Evolutionary conservation across 2,113 vertebrate species (phyloP).

Genomic region (Megaptera novaeangliae): DNA sequence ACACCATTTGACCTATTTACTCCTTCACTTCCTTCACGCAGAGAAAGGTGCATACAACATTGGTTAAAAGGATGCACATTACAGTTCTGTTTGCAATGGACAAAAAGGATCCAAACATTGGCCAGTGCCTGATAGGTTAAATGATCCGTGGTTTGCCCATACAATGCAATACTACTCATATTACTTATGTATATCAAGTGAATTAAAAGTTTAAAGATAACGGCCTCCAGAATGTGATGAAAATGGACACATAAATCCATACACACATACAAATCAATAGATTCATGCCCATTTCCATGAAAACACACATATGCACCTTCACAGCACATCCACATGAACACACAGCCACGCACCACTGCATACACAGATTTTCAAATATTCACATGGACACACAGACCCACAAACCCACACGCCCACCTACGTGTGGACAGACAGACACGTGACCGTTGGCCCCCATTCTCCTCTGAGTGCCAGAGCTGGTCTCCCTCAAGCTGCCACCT

Average conservation of each 20-base stretch:
- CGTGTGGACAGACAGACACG: rapidly evolving
- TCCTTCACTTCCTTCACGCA: not conserved
- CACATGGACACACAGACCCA: rapidly evolving
- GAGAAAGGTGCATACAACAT: not conserved
- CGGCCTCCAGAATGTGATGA: too few species aligned
- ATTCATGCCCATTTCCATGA: rapidly evolving
- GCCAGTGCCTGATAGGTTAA: not conserved
- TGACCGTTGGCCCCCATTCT: rapidly evolving
- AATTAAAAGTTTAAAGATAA: not conserved
- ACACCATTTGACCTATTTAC: not conserved
- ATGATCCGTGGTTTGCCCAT: not conserved
- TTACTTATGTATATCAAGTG: not conserved
- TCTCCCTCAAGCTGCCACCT: not conserved
- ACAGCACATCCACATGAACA: not conserved
- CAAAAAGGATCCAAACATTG: not conserved
- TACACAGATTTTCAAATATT: rapidly evolving
- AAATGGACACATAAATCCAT: rapidly evolving
- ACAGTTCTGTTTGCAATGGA: not conserved
- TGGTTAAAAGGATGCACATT: not conserved
- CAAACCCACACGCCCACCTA: rapidly evolving
- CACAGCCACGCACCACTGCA: rapidly evolving
- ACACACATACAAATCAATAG: too few species aligned
- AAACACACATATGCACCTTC: rapidly evolving
- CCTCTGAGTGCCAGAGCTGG: not conserved
- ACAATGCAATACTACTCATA: not conserved